phyloP scores from a whole-genome alignment of 2,888 invertebrate species.

The Gnatocerus cornutus region DNA sequence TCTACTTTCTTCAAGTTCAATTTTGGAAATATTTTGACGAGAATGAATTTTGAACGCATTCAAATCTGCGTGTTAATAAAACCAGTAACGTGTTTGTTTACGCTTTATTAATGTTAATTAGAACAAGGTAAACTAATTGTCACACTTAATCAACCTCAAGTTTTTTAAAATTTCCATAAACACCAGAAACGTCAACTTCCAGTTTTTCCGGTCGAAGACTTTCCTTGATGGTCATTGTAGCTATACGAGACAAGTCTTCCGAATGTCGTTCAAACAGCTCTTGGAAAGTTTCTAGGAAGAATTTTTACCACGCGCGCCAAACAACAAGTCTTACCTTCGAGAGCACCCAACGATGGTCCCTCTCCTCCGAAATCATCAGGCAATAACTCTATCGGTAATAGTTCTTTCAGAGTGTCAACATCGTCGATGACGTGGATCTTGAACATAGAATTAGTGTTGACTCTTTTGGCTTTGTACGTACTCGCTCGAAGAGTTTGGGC shows the following conservation, averaged over 20 bases:
- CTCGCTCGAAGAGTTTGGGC: background rate
- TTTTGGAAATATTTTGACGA: too few species aligned
- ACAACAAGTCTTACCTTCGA: background rate
- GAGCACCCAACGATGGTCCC: background rate
- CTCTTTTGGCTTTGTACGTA: background rate
- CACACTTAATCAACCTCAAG: slow-evolving; percentile 57
- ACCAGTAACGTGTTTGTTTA: too few species aligned
- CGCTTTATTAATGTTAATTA: too few species aligned
- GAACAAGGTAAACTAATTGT: too few species aligned
- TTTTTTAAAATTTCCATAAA: slow-evolving; percentile 60
- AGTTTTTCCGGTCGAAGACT: slow-evolving; percentile 53
- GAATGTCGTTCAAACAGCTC: slow-evolving; percentile 31
- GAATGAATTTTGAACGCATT: too few species aligned
- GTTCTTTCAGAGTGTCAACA: background rate
- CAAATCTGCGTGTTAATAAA: too few species aligned
- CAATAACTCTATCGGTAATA: background rate
- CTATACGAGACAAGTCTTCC: slow-evolving; percentile 53
- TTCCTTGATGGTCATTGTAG: slow-evolving; percentile 54
- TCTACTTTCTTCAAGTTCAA: too few species aligned
- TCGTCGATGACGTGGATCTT: background rate
- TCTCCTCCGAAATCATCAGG: background rate
- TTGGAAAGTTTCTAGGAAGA: background rate
- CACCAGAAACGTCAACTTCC: slow-evolving; percentile 57
- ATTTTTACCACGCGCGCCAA: background rate
- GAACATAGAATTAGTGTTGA: background rate